phyloP scores from a whole-genome alignment of 2,797 vertebrate species.

The Hirundo rustica region DNA sequence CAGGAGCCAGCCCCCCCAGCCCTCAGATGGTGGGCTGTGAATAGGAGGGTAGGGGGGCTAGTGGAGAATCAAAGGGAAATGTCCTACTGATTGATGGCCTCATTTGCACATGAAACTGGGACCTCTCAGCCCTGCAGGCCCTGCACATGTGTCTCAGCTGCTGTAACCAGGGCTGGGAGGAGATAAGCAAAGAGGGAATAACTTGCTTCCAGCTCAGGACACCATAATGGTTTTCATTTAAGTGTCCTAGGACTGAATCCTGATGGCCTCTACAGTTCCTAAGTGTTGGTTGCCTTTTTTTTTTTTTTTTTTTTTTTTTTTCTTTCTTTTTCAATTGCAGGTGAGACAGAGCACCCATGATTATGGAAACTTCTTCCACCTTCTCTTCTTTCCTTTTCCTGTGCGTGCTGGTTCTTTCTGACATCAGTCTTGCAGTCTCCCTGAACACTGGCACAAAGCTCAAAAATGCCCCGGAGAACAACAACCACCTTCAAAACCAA shows the following conservation, averaged over 20 bases:
- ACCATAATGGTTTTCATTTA: neutral
- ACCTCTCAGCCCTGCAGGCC: constrained; percentile 22
- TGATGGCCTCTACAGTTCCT: neutral
- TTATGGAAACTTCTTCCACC: constrained; percentile 53
- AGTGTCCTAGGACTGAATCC: neutral
- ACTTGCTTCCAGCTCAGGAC: neutral
- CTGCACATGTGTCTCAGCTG: constrained; percentile 31
- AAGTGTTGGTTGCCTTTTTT: neutral
- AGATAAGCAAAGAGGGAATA: neutral
- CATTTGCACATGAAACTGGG: constrained; percentile 64
- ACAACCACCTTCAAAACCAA: constrained; percentile 76
- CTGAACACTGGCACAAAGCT: constrained; percentile 47
- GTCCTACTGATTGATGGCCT: constrained; percentile 55
- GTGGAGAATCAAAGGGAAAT: constrained; percentile 36
- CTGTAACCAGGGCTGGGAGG: neutral
- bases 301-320: neutral
- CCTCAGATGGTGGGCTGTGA: constrained; percentile 17
- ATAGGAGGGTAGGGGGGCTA: neutral
- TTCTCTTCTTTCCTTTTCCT: constrained; percentile 41
- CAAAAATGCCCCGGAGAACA: constrained; percentile 56
- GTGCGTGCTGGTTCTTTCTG: constrained; percentile 36
- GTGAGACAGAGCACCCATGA: constrained; percentile 23
- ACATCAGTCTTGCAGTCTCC: constrained; percentile 29
- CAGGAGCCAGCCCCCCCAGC: neutral
- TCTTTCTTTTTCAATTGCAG: constrained; percentile 1